Evolutionary conservation across 2,797 vertebrate genomes (phyloP).

Genomic region (Sphaeramia orbicularis): DNA sequence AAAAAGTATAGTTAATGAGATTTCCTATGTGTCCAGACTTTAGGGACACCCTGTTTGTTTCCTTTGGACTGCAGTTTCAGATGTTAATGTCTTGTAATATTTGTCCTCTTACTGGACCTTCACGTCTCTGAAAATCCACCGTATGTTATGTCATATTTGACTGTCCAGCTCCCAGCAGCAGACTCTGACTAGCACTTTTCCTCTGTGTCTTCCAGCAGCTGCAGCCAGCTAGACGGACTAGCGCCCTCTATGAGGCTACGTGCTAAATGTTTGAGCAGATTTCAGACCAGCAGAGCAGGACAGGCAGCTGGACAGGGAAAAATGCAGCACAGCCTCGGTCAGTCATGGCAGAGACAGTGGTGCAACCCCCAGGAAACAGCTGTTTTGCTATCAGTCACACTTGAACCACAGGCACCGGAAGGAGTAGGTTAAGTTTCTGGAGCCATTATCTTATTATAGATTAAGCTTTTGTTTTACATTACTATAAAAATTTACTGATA

Average conservation of each 20-base stretch:
- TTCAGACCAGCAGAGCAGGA: conserved; percentile 40
- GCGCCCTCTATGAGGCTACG: conserved; percentile 72
- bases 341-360: conserved; percentile 45
- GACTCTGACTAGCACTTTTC: conserved; percentile 11
- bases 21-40: no score
- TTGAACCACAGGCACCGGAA: conserved; percentile 27
- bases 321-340: conserved; percentile 54
- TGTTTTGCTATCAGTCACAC: conserved; percentile 71
- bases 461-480: conserved; percentile 8
- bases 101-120: conserved; percentile 13
- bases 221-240: conserved; percentile 49
- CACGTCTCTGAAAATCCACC: conserved; percentile 20
- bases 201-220: conserved; percentile 46
- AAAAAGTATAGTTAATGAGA: no score
- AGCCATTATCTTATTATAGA: conserved; percentile 6
- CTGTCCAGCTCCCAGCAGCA: conserved; percentile 31
- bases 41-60: no score
- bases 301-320: conserved; percentile 67
- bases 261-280: conserved; percentile 36
- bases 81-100: no score
- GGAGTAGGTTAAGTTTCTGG: conserved; percentile 16
- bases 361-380: conserved; percentile 75
- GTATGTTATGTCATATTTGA: conserved; percentile 14
- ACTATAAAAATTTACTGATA: neutral
- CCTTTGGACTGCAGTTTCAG: neutral